Percentiles rank a stretch among this genome's conserved stretches.
Evolutionary conservation across 1,140 invertebrate genomes (phyloP).

Genomic region (Aradophagus sp.): DNA sequence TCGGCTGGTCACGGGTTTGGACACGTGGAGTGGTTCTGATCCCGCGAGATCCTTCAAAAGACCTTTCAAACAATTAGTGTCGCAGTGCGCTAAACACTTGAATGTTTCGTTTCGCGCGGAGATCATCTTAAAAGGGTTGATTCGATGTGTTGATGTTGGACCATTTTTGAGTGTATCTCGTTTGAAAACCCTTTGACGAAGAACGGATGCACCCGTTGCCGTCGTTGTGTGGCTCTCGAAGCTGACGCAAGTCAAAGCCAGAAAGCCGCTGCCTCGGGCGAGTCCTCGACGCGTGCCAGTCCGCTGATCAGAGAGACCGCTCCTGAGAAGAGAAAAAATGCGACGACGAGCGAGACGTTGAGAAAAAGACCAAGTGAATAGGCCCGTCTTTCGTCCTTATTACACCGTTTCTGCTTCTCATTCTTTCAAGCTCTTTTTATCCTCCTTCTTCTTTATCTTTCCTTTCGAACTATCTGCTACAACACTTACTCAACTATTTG

Average conservation of each 20-base stretch:
- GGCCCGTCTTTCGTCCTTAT: constrained; percentile 4
- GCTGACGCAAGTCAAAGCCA: constrained; percentile 69
- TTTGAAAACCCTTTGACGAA: constrained; percentile 30
- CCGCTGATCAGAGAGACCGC: constrained; percentile 71
- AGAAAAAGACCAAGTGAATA: constrained; percentile 14
- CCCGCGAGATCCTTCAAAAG: background rate
- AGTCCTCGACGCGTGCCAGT: constrained; percentile 72
- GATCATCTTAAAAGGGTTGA: too few species aligned
- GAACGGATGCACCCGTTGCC: constrained; percentile 49
- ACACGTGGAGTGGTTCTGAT: constrained; percentile 25
- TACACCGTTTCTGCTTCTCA: too few species aligned
- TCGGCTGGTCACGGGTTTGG: constrained; percentile 8
- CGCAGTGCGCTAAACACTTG: too few species aligned
- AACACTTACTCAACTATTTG: too few species aligned
- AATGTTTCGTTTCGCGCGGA: too few species aligned
- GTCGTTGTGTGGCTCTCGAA: constrained; percentile 56
- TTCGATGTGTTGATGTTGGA: too few species aligned
- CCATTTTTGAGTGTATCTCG: constrained; percentile 5
- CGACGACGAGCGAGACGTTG: constrained; percentile 21
- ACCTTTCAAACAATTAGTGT: too few species aligned
- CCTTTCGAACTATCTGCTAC: too few species aligned
- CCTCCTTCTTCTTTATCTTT: too few species aligned
- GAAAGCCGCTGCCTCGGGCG: constrained; percentile 70
- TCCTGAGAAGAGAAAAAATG: constrained; percentile 37
- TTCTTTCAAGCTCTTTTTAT: too few species aligned